Conservation (phyloP, 2,888 invertebrate genomes). For the Xestoiulus laeticollis region DNA sequence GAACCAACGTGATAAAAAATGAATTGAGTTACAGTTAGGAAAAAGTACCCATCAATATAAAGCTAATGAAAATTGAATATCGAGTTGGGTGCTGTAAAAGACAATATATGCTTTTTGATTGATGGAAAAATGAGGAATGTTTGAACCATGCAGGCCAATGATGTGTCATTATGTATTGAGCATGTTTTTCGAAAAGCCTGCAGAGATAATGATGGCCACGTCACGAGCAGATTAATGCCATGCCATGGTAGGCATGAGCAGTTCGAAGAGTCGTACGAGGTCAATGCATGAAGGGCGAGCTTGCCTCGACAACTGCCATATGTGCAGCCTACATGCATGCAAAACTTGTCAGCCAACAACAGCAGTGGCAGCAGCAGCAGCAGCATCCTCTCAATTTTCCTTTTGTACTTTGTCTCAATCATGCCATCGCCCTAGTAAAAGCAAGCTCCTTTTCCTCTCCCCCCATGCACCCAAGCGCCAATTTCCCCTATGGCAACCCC, state of each 20-base stretch:
- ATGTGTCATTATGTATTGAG: too few relatives aligned
- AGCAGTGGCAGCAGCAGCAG: too few relatives aligned
- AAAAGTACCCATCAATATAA: too few relatives aligned
- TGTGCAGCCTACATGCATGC: background rate
- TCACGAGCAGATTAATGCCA: background rate
- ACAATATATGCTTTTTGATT: too few relatives aligned
- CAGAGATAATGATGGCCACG: background rate
- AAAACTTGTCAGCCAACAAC: background rate
- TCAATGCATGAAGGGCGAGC: background rate
- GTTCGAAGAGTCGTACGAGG: background rate
- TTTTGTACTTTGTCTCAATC: constrained; percentile 9
- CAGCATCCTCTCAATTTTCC: background rate
- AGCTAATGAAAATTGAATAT: too few relatives aligned
- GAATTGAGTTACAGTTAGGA: too few relatives aligned
- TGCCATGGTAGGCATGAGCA: constrained; percentile 19
- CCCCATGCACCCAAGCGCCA: background rate
- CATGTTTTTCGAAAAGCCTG: background rate
- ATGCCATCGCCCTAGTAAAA: background rate
- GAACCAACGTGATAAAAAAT: too few relatives aligned
- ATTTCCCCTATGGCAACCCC: constrained; percentile 9
- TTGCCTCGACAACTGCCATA: background rate
- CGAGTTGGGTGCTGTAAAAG: too few relatives aligned
- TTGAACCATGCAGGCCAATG: too few relatives aligned
- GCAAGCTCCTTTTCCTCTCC: background rate
- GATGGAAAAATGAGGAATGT: too few relatives aligned